Conservation (phyloP, 1,140 invertebrate genomes). For the Trachelipus rathkii region DNA sequence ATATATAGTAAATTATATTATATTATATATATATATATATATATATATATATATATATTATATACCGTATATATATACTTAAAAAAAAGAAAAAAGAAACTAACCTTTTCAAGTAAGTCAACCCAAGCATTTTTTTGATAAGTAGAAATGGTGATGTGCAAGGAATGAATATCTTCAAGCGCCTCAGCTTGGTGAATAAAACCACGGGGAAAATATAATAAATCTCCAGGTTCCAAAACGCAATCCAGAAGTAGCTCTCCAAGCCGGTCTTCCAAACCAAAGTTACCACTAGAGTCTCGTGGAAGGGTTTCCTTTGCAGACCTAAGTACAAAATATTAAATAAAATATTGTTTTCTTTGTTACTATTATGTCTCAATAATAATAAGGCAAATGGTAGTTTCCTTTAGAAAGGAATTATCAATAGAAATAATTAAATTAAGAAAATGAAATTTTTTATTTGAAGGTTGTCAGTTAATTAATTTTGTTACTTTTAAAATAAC, state of each 20-base stretch:
- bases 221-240: slow-evolving; percentile 76
- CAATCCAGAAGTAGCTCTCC: slow-evolving; percentile 76
- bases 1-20: slow-evolving; percentile 21
- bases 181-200: slow-evolving; percentile 87
- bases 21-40: too few relatives aligned
- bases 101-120: slow-evolving; percentile 71
- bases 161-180: slow-evolving; percentile 69
- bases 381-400: too few relatives aligned
- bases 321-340: slow-evolving; percentile 41
- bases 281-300: slow-evolving; percentile 76
- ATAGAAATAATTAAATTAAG: too few relatives aligned
- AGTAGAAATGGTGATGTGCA: slow-evolving; percentile 87
- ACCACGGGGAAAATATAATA: slow-evolving; percentile 86
- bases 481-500: too few relatives aligned
- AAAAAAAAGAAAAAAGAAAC: slow-evolving; percentile 28
- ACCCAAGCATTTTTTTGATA: slow-evolving; percentile 87
- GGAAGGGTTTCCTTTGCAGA: slow-evolving; percentile 63
- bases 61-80: slow-evolving; percentile 7
- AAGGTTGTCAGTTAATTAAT: too few relatives aligned
- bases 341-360: too few relatives aligned
- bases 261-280: slow-evolving; percentile 64
- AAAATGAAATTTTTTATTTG: too few relatives aligned
- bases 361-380: too few relatives aligned
- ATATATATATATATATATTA: neutral
- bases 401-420: too few relatives aligned